These are phyloP conservation scores for Sphenopsis melanotis DNA, from an alignment of 2,797 vertebrate species.

Conservation along the genomic window DNA sequence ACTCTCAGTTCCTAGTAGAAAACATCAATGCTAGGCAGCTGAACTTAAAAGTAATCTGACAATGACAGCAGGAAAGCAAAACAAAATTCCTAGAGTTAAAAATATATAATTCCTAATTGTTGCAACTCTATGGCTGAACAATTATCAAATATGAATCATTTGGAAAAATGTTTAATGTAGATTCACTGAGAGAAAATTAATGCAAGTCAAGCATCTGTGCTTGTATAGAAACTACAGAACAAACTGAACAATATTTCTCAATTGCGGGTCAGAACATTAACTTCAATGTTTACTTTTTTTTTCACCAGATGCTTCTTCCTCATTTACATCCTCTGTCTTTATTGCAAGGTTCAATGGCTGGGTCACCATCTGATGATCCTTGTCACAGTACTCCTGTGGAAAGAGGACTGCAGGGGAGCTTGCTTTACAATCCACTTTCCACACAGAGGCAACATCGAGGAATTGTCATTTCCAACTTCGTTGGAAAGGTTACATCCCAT, in stretches of 20 bases:
- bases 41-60: not conserved
- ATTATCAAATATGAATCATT: not conserved
- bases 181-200: not conserved
- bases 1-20: not conserved
- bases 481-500: fast-evolving
- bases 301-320: not conserved
- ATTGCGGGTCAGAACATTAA: not conserved
- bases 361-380: not conserved
- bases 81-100: not conserved
- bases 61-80: not conserved
- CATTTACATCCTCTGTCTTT: not conserved
- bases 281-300: not conserved
- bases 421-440: not conserved
- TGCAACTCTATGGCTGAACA: not conserved
- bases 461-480: not conserved
- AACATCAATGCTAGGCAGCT: not conserved
- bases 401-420: not conserved
- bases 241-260: not conserved
- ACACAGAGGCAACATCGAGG: not conserved
- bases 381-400: not conserved
- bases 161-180: not conserved
- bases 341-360: not conserved
- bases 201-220: not conserved
- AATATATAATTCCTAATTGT: not conserved
- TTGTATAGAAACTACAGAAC: not conserved